A percentile compares a stretch with the other conserved stretches of the same genome.
Evolutionary conservation across 2,888 invertebrate species (phyloP).

Genomic region (Cephus nigrinus): DNA sequence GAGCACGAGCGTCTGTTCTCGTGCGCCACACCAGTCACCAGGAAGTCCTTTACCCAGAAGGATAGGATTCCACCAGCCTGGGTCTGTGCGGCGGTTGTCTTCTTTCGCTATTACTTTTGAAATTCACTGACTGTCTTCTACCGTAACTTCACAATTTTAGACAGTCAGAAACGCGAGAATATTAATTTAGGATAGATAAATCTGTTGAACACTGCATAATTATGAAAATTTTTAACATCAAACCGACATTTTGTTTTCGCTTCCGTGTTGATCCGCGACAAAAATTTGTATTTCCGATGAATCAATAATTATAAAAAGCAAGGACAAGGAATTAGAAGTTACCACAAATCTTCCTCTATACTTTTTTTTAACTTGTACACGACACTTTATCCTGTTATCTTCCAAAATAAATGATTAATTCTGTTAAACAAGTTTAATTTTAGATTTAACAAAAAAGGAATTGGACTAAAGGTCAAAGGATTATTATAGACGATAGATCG

Average conservation of each 20-base stretch:
- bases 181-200: not conserved
- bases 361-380: no score
- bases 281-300: no score
- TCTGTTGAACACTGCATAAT: not conserved
- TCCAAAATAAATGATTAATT: not conserved
- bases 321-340: not conserved
- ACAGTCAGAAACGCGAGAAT: not conserved
- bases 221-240: no score
- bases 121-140: not conserved
- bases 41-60: conserved; percentile 46
- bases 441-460: conserved; percentile 20
- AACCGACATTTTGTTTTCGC: no score
- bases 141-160: not conserved
- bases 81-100: conserved; percentile 54
- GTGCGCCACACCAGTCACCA: conserved; percentile 72
- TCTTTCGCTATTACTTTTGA: conserved; percentile 62
- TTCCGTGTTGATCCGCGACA: no score
- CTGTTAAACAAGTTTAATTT: conserved; percentile 2
- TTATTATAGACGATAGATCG: not conserved
- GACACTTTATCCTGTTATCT: no score
- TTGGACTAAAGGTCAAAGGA: not conserved
- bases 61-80: conserved; percentile 57
- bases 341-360: no score
- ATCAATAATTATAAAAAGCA: no score
- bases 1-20: conserved; percentile 82